Conservation (phyloP, 2,797 vertebrate genomes). For the Bovichtus variegatus region DNA sequence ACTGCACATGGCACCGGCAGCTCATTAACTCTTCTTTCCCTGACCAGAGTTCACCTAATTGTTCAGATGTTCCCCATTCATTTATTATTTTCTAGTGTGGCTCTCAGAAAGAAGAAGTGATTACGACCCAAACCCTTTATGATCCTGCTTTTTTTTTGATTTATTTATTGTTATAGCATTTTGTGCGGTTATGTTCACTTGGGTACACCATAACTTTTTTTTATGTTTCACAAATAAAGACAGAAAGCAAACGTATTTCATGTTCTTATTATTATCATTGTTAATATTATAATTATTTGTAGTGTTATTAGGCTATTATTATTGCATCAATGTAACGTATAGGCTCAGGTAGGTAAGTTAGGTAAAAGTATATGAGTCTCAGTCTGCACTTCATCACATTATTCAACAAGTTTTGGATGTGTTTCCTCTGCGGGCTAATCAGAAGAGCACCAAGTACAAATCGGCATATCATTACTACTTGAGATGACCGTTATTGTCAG, state of each 20-base stretch:
- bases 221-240: slow-evolving; percentile 9
- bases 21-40: slow-evolving; percentile 82
- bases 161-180: background rate
- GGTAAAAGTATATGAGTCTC: too few relatives aligned
- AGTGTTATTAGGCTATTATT: background rate
- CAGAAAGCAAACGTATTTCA: background rate
- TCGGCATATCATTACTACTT: slow-evolving; percentile 60
- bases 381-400: slow-evolving; percentile 5
- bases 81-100: slow-evolving; percentile 56
- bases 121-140: slow-evolving; percentile 39
- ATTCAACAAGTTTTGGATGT: slow-evolving; percentile 29
- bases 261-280: background rate
- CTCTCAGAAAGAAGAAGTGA: slow-evolving; percentile 56
- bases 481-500: slow-evolving; percentile 93
- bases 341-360: too few relatives aligned
- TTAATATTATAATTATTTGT: background rate
- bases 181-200: slow-evolving; percentile 12
- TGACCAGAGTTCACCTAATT: slow-evolving; percentile 81
- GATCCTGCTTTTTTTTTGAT: background rate
- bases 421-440: slow-evolving; percentile 51
- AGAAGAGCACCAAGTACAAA: slow-evolving; percentile 53
- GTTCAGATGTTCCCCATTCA: slow-evolving; percentile 79
- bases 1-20: slow-evolving; percentile 66
- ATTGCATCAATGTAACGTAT: background rate
- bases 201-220: slow-evolving; percentile 8